Evolutionary conservation across 2,888 invertebrate species (phyloP).

Genomic region (Beris chalybata): DNA sequence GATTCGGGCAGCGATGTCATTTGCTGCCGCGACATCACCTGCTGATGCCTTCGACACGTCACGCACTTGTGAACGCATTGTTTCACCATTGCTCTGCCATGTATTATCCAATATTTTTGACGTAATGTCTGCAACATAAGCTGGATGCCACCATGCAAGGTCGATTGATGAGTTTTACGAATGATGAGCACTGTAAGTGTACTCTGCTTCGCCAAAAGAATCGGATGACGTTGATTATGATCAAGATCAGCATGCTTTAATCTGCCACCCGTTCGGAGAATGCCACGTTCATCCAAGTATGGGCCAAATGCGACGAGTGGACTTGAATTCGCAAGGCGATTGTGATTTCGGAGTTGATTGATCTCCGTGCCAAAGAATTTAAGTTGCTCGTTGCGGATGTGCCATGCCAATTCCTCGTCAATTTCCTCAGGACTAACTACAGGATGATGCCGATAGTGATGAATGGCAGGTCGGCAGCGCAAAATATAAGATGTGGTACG

Average conservation of each 20-base stretch:
- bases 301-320: neutral
- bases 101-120: too few relatives aligned
- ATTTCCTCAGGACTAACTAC: neutral
- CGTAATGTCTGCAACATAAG: too few relatives aligned
- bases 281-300: neutral
- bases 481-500: too few relatives aligned
- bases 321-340: neutral
- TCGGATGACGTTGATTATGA: neutral
- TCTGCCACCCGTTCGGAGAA: neutral
- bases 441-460: neutral
- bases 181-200: neutral
- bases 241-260: neutral
- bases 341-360: neutral
- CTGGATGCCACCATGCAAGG: too few relatives aligned
- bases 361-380: conserved; percentile 1
- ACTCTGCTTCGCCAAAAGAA: neutral
- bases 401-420: neutral
- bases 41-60: too few relatives aligned
- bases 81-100: too few relatives aligned
- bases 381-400: neutral
- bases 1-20: too few relatives aligned
- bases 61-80: too few relatives aligned
- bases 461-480: neutral
- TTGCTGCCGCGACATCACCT: too few relatives aligned
- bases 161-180: neutral